phyloP scores from a whole-genome alignment of 2,113 vertebrate genomes.

The Ramphastos sulfuratus region DNA sequence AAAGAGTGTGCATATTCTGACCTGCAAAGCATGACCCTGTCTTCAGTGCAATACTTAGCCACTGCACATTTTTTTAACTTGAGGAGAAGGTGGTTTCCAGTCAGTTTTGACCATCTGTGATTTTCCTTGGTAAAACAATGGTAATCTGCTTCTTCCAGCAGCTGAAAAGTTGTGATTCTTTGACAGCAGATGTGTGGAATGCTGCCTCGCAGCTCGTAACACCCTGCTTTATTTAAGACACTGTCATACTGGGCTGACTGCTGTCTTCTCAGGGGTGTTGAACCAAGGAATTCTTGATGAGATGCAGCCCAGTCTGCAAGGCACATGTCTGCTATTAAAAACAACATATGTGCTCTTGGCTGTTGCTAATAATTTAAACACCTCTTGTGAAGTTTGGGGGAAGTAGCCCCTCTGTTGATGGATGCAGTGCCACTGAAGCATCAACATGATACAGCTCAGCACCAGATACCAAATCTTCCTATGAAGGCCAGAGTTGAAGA shows the following conservation, averaged over 20 bases:
- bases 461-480: background rate
- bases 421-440: background rate
- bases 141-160: constrained; percentile 15
- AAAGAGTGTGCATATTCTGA: background rate
- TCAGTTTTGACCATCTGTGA: constrained; percentile 4
- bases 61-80: background rate
- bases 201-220: background rate
- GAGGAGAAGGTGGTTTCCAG: background rate
- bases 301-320: background rate
- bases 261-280: background rate
- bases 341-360: background rate
- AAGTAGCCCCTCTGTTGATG: background rate
- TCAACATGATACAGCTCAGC: background rate
- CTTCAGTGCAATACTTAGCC: background rate
- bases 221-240: background rate
- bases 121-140: background rate
- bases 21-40: background rate
- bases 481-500: background rate
- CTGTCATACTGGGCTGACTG: background rate
- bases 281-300: background rate
- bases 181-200: background rate
- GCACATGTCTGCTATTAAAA: background rate
- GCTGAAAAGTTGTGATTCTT: constrained; percentile 3
- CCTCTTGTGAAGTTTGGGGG: background rate
- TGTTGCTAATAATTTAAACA: background rate